These are phyloP conservation scores for Stegana nigrithorax DNA, from an alignment of 2,888 invertebrate species.

Conservation along the genomic window DNA sequence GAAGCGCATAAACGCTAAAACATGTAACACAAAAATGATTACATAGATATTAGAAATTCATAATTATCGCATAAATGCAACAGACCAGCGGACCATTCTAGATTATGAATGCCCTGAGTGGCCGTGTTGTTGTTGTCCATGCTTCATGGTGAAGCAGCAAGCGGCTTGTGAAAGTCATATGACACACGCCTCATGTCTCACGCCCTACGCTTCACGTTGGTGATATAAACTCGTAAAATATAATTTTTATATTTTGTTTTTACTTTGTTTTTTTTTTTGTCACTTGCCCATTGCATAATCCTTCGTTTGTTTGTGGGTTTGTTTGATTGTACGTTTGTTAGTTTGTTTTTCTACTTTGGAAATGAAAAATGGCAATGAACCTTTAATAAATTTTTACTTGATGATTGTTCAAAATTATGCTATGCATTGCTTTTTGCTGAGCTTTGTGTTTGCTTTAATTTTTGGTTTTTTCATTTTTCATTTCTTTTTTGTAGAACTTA, in stretches of 20 bases:
- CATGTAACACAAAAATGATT: too few relatives aligned
- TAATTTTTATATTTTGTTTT: too few relatives aligned
- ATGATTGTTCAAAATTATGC: slow-evolving; percentile 8
- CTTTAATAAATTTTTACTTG: slow-evolving; percentile 34
- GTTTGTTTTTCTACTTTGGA: slow-evolving; percentile 5
- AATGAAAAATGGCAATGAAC: slow-evolving; percentile 44
- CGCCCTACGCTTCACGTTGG: too few relatives aligned
- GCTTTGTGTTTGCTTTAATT: neutral
- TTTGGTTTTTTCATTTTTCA: neutral
- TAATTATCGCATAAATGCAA: slow-evolving; percentile 49
- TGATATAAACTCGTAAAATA: too few relatives aligned
- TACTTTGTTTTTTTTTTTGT: too few relatives aligned
- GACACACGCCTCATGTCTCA: too few relatives aligned
- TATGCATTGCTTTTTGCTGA: neutral
- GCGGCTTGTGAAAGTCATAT: slow-evolving; percentile 35
- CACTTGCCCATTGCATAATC: slow-evolving; percentile 52
- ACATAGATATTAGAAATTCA: slow-evolving; percentile 50
- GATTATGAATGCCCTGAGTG: slow-evolving; percentile 44
- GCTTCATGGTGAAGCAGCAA: too few relatives aligned
- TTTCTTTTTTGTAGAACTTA: neutral
- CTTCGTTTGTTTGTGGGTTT: slow-evolving; percentile 25
- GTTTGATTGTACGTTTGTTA: neutral
- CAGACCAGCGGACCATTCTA: slow-evolving; percentile 50
- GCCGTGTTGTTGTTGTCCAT: neutral
- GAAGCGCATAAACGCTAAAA: neutral